Base-by-base conservation (phyloP, 2,888 invertebrate species). In the Latrodectus hesperus region DNA sequence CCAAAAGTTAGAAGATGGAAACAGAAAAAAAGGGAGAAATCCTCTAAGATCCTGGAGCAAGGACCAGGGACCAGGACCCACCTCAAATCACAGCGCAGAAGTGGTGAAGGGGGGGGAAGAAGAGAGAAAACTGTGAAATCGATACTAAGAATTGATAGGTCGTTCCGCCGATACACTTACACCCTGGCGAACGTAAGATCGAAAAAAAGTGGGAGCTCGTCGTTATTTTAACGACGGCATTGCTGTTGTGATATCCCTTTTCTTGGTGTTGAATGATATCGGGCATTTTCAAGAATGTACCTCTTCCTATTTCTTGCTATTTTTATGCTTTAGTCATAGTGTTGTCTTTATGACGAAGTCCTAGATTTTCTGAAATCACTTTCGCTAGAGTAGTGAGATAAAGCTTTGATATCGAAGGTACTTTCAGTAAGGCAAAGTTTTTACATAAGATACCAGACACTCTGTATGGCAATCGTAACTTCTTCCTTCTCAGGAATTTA, bases 221-320 rank as follows among this genome's bases (percentile, higher is more conserved):
- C 82, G 82, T 82, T 82, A 82, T 75, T 82, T 82, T 82, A 75
- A 82, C 82, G 82, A 82, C 75, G 55, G 68, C 75, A 82, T 64
- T 51, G 55, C 82, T 68, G 75, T 68, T 65, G 81, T 71, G 73
- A 81, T 52, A 81, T 81, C 74, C 67, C 73, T 67, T 81, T 74
- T 73, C 67, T 65, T 74, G 52, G 67, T 22, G 70, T 60, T 55
- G 26, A 60, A 49, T 49, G 65, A 65, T 11, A 5, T 12, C 55
- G 53, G 22, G 60, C 74, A 26, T 74, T 55, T 74, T 55, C 74
- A 74, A 74, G 53, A 60, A 38, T 38, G 38, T 38, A 1, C 38
- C 38, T 38, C 38, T 38, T 38, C 38, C 38, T 38, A 38, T 38
- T 38, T 38, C 38, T 38, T 38, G 38, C 38, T 38, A 38, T 38